Evolutionary conservation across 1,140 invertebrate genomes (phyloP).

Genomic region (Drosophila nannoptera): DNA sequence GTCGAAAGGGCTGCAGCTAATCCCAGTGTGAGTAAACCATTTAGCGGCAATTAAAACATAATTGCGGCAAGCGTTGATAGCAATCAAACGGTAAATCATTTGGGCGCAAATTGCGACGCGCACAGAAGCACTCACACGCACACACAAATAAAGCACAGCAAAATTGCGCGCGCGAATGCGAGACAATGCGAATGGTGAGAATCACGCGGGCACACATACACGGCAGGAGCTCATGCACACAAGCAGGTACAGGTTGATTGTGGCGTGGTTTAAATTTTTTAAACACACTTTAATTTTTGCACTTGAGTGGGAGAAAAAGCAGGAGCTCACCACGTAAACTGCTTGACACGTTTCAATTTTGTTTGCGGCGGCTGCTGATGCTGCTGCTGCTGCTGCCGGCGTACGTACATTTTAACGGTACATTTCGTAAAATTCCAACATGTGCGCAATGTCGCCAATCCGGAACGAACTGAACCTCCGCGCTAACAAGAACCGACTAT

Average conservation of each 20-base stretch:
- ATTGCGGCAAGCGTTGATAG: constrained; percentile 68
- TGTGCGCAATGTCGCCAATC: background rate
- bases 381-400: constrained; percentile 14
- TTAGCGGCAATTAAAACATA: constrained; percentile 73
- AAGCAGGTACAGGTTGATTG: constrained; percentile 9
- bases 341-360: constrained; percentile 29
- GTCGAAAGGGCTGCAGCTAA: constrained; percentile 42
- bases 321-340: background rate
- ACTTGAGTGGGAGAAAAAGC: constrained; percentile 7
- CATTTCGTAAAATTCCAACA: constrained; percentile 4
- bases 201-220: constrained; percentile 1
- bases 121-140: constrained; percentile 17
- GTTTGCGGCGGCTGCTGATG: background rate
- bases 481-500: constrained; percentile 31
- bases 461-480: constrained; percentile 35
- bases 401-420: constrained; percentile 44
- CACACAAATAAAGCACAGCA: constrained; percentile 9
- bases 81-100: constrained; percentile 69
- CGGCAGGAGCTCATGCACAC: constrained; percentile 1
- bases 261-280: constrained; percentile 32
- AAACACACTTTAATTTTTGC: constrained; percentile 59
- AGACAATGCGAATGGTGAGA: constrained; percentile 22
- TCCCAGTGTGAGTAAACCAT: constrained; percentile 65
- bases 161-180: constrained; percentile 52
- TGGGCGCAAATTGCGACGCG: constrained; percentile 48